Conservation (phyloP, 2,113 vertebrate species). For the Podocnemis expansa region DNA sequence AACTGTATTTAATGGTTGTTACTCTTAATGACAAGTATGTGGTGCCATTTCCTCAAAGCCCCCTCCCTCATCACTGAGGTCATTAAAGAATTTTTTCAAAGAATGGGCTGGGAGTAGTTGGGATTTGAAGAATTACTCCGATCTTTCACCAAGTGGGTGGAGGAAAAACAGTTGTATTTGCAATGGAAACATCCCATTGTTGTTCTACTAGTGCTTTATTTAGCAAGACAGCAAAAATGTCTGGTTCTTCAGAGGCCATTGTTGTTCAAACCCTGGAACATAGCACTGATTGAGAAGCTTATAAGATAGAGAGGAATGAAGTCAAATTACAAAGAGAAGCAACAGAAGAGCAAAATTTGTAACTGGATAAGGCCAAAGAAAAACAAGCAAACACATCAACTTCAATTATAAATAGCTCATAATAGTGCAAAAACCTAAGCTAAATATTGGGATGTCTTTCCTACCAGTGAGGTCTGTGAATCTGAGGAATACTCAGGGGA, state of each 20-base stretch:
- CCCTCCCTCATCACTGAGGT: not conserved
- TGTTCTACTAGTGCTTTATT: not conserved
- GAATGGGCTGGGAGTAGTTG: not conserved
- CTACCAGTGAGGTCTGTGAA: not conserved
- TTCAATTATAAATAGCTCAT: not conserved
- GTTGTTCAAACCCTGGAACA: constrained; percentile 9
- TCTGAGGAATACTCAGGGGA: not conserved
- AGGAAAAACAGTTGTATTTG: not conserved
- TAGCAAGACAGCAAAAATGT: constrained; percentile 13
- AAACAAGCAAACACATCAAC: not conserved
- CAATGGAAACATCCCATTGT: not conserved
- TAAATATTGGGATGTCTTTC: not conserved
- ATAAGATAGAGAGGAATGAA: not conserved
- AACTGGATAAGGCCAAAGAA: not conserved
- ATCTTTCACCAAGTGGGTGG: not conserved
- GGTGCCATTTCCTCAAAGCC: not conserved
- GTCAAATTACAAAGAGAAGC: not conserved
- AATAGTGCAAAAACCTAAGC: not conserved
- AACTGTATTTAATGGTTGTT: not conserved
- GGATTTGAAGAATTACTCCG: not conserved
- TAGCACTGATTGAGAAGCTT: not conserved
- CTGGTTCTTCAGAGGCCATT: constrained; percentile 11
- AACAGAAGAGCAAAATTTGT: not conserved
- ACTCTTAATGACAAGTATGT: not conserved
- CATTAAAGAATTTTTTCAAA: not conserved